Conservation (phyloP, 1,140 invertebrate genomes). For the Battus philenor region DNA sequence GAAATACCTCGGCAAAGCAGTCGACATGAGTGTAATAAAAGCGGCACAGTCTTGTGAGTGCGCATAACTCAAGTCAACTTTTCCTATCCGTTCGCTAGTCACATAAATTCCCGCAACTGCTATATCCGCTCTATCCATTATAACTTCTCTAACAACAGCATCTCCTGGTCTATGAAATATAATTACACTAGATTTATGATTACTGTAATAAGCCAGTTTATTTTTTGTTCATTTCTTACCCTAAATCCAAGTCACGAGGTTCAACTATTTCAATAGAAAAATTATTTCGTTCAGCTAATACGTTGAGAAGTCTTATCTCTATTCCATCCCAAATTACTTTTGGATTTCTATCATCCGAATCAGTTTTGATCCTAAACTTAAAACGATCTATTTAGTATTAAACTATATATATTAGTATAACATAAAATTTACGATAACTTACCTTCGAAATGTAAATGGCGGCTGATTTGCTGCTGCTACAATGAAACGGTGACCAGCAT, state of each 20-base stretch:
- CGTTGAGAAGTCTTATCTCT: slow-evolving; percentile 79
- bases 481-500: slow-evolving; percentile 82
- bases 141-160: slow-evolving; percentile 74
- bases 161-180: slow-evolving; percentile 72
- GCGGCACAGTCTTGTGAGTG: slow-evolving; percentile 84
- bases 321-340: slow-evolving; percentile 80
- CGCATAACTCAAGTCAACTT: slow-evolving; percentile 77
- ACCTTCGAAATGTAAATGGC: slow-evolving; percentile 82
- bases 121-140: slow-evolving; percentile 74
- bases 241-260: slow-evolving; percentile 65
- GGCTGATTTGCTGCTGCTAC: slow-evolving; percentile 81
- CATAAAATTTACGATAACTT: slow-evolving; percentile 18
- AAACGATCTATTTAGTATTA: not conserved
- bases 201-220: not conserved
- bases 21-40: slow-evolving; percentile 84
- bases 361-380: slow-evolving; percentile 41
- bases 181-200: slow-evolving; percentile 4
- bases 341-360: slow-evolving; percentile 62
- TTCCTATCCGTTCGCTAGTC: slow-evolving; percentile 73
- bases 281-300: slow-evolving; percentile 79
- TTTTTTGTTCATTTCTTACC: slow-evolving; percentile 50
- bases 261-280: slow-evolving; percentile 82
- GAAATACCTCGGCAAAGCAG: slow-evolving; percentile 82
- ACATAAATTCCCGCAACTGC: slow-evolving; percentile 82
- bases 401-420: too few species aligned